Evolutionary conservation across 2,797 vertebrate species (phyloP), one percentile per base, ranked within the genome.

Genomic region (Vipera ursinii): DNA sequence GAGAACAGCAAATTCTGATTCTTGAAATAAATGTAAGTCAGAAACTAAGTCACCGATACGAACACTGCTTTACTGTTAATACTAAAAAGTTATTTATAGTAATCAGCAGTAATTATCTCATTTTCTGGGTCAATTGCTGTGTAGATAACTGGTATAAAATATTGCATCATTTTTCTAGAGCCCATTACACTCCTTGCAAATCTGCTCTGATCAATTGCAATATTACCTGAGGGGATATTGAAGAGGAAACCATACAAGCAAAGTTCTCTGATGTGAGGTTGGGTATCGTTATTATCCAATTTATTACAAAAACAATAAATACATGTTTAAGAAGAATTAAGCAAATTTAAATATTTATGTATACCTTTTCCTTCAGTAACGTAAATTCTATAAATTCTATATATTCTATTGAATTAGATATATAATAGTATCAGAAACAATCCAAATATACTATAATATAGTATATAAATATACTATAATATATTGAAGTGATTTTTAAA

Each of bases 21-120:
- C 51, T 69, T 69, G 14, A 87, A 56, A 32, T 91, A n/a, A 44
- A 15, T 60, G 14, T 86, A 38, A 82, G 0, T 22, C 17, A n/a
- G 44, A 85, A 51, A 86, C 24, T 26, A 26, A 15, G 4, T 20
- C 63, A 78, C 4, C 59, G 6, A 44, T 24, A 61, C 55, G 10
- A 92, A 82, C 48, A 82, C 44, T 82, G 69, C 15, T 73, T 38
- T 38, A 82, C 13, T 82, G 38, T 44, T 48, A 48, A 82, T 4
- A 20, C 20, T 44, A 82, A 82, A 82, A 82, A 48, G 57, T 24
- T 82, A 93, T 2, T 94, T 97, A 94, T 38, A 96, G 96, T 96
- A 95, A 88, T 94, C 91, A 95, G 88, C 38, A 93, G 91, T 92
- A 96, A 95, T 95, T 94, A 95, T 95, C 17, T 82, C 14, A 51